Evolutionary conservation across 64 coral and sea anemone genomes (phyloP), one percentile per base, ranked within the genome.

Genomic region (Actinia tenebrosa): DNA sequence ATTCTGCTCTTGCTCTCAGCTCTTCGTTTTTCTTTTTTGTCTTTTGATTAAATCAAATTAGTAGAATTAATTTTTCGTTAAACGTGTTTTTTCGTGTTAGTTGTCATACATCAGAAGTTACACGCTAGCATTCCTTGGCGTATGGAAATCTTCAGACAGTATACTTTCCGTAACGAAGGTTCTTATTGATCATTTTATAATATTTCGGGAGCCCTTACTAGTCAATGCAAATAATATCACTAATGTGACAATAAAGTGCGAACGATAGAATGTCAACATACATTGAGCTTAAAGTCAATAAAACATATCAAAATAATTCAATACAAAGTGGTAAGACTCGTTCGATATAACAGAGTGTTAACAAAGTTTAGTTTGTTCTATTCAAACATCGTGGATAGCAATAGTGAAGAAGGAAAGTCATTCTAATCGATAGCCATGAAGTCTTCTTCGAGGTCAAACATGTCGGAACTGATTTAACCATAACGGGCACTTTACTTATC

Each of bases 1-100:
- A 85, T 20, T 61, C 54, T 60, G 88, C 52, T 60, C 91, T 89
- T 66, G 78, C 43, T 46, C 89, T 92, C 16, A 95, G 79, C 23
- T 97, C 94, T 45, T 93, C 94, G 63, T 83, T 78, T 72, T 97
- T 97, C 56, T 92, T 97, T 77, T 92, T 97, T 45, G 88, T 81
- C 94, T 97, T 75, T 66, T n/a, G 5, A 25, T n/a, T 20, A 5
- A 66, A 66, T 22, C 63, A 66, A 66, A 66, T 66, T 66, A 5
- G 11, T n/a, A 66, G 7, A 58, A 58, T 58, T 14, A 58, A 14
- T 55, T 8, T 11, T 55, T 55, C 53, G 11, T 55, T 55, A 55
- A 50, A 50, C 47, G 3, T 50, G 47, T 50, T 50, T 37, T 37
- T 50, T 50, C 47, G 47, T 50, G 47, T 50, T 5, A 8, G 47